Percentiles rank a stretch among this genome's conserved stretches.
Conservation (phyloP, 2,797 vertebrate species). For the Leptoclinus maculatus region DNA sequence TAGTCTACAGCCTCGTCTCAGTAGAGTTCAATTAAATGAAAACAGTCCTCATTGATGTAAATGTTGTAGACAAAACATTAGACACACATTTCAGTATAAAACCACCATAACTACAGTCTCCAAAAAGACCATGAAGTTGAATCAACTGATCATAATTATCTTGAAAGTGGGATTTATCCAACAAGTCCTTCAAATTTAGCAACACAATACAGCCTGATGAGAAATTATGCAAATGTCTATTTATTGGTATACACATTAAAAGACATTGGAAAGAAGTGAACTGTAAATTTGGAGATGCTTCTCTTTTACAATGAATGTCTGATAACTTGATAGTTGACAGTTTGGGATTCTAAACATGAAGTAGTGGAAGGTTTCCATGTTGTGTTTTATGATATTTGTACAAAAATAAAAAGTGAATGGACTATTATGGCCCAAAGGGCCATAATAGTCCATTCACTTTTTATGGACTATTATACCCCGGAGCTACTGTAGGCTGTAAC, state of each 20-base stretch:
- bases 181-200: too few relatives aligned
- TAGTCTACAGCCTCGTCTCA: not conserved
- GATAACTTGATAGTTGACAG: not conserved
- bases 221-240: too few relatives aligned
- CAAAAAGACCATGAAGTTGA: not conserved
- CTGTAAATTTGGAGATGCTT: not conserved
- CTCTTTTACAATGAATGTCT: not conserved
- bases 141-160: not conserved
- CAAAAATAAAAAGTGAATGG: not conserved
- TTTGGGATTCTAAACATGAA: not conserved
- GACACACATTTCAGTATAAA: not conserved
- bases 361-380: not conserved
- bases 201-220: not conserved
- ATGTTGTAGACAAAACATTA: not conserved
- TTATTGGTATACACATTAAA: not conserved
- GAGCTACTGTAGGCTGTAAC: conserved; percentile 6
- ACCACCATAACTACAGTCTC: not conserved
- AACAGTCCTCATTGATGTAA: not conserved
- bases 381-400: conserved; percentile 6
- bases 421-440: not conserved
- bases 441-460: too few relatives aligned
- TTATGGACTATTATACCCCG: not conserved
- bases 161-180: too few relatives aligned
- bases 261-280: not conserved
- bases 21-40: not conserved